Base-by-base conservation (phyloP, 2,888 invertebrate species). In the Orthonevra nobilis region DNA sequence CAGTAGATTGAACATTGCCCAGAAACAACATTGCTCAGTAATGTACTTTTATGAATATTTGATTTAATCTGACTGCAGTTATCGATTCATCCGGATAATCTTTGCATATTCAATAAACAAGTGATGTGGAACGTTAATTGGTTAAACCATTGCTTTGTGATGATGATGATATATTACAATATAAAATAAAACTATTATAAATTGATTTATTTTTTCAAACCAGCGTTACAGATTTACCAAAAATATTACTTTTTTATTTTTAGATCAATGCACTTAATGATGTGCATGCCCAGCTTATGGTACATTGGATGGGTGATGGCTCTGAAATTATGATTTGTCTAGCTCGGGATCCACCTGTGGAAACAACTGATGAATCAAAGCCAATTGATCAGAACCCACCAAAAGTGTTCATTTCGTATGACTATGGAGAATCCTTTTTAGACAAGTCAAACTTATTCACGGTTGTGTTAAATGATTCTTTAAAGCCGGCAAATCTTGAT, bases 261-360 rank as follows among this genome's bases (percentile, higher is more conserved):
- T 91, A 96, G 96, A 92, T 93, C 56, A 93, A 92, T 81, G 90
- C 91, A 68, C 90, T 97, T 15, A 94, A 96, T 89, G 96, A 97
- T 89, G 93, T 93, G 81, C 97, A 97, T 86, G 94, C 95, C 84
- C 95, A 96, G 86, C 89, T 97, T 84, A 94, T 97, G 92, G 96
- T 97, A 6, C 96, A 96, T 88, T 97, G 97, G 97, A 95, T 96
- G 7, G 96, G 97, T 19, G 94, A 95, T 87, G 93, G 94, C 14
- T 95, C 95, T 74, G 93, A 95, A 88, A 94, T 96, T 20, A 95
- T 97, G 83, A 93, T 97, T 81, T 96, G 96, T 84, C 89, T 97
- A 81, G 95, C 96, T 1, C 91, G 94, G 83, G 95, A 96, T 86
- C 93, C 93, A 9, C 89, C 89, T 77, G 88, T 90, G 63, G 90